These are phyloP conservation scores for Drosophila sproati DNA, from an alignment of 1,140 invertebrate species.

Conservation along the genomic window DNA sequence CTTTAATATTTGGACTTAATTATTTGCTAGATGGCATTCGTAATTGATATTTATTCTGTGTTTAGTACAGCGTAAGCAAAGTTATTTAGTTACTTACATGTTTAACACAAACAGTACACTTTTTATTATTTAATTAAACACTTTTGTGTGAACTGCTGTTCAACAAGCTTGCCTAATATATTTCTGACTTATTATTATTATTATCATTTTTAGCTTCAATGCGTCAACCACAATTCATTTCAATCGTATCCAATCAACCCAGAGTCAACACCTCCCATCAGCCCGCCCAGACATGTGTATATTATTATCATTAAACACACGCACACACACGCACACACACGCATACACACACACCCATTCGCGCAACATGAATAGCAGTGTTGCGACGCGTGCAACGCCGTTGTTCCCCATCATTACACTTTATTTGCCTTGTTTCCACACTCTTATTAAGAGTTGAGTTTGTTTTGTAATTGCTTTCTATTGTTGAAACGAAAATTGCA, in stretches of 20 bases:
- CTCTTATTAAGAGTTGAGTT: conserved; percentile 77
- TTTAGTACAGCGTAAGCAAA: no score
- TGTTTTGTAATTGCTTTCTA: conserved; percentile 82
- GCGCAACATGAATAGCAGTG: background rate
- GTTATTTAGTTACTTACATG: no score
- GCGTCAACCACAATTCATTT: conserved; percentile 31
- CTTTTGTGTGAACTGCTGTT: no score
- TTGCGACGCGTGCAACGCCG: conserved; percentile 6
- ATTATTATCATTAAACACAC: conserved; percentile 28
- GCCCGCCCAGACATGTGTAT: conserved; percentile 51
- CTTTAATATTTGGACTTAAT: no score
- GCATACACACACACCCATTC: background rate
- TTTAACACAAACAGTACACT: no score
- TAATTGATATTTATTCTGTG: no score
- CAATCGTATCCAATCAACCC: conserved; percentile 68
- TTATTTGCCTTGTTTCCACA: conserved; percentile 76
- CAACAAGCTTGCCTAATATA: no score
- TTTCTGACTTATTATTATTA: no score
- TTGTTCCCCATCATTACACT: conserved; percentile 49
- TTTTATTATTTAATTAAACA: no score
- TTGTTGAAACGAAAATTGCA: conserved; percentile 80
- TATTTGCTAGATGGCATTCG: no score
- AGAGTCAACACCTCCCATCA: conserved; percentile 51
- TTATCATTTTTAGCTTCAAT: background rate
- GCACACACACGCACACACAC: background rate